Evolutionary conservation across 2,888 invertebrate species (phyloP).

Genomic region (Bellardia pandia): DNA sequence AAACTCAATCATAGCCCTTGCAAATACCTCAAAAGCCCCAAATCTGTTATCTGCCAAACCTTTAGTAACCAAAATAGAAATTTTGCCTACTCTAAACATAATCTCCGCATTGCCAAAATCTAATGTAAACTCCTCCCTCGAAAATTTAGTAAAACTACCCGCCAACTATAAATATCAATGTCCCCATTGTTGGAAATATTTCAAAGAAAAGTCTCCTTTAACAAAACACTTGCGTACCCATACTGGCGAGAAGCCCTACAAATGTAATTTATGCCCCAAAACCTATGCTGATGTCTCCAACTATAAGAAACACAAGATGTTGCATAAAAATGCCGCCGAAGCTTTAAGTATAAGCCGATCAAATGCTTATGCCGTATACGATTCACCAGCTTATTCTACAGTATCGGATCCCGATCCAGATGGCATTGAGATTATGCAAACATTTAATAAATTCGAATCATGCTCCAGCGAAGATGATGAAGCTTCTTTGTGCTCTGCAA

Average conservation of each 20-base stretch:
- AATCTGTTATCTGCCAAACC: constrained; percentile 14
- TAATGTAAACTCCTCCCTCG: not conserved
- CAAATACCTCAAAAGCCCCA: not conserved
- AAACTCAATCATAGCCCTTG: not conserved
- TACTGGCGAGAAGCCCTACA: constrained; percentile 87
- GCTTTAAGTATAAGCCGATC: constrained; percentile 56
- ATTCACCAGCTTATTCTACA: constrained; percentile 62
- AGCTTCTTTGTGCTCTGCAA: constrained; percentile 22
- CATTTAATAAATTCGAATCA: constrained; percentile 48
- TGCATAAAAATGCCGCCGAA: constrained; percentile 74
- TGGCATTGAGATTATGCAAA: constrained; percentile 72
- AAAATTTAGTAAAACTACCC: constrained; percentile 28
- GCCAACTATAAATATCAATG: constrained; percentile 63
- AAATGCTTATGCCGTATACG: constrained; percentile 9
- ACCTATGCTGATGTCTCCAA: constrained; percentile 86
- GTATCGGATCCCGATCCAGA: constrained; percentile 75
- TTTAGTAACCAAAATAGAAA: constrained; percentile 55
- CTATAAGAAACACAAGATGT: constrained; percentile 75
- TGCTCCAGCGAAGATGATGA: constrained; percentile 40
- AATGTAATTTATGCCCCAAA: constrained; percentile 88
- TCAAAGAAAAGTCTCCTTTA: constrained; percentile 73
- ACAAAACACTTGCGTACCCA: constrained; percentile 76
- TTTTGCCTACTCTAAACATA: constrained; percentile 45
- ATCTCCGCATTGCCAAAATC: not conserved
- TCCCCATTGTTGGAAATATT: constrained; percentile 72